Base-by-base conservation (phyloP, 2,797 vertebrate species). In the Limosa lapponica region DNA sequence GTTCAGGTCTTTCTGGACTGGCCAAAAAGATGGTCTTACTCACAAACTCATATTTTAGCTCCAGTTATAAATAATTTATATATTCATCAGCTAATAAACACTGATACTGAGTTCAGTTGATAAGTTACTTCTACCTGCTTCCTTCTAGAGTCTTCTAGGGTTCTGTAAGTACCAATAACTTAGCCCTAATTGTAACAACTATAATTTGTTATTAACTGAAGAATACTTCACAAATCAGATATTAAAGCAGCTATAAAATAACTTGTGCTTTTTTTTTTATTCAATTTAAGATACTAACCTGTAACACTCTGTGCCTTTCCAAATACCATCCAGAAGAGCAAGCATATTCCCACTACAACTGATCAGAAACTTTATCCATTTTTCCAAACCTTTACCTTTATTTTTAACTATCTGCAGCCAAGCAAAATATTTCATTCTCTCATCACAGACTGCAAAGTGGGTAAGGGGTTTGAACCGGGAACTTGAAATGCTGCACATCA, bases 171-270 rank as follows among this genome's bases (percentile, higher is more conserved):
- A 92, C 22, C 51, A 79, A 69, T 82, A 6, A 65, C 41, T 93
- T 69, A 30, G 58, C 51, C 64, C 71, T 84, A 96, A 84, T 93
- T 86, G 61, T 69, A 85, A 77, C 43, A 82, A 41, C 22, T 62
- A 34, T 79, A 58, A 83, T 55, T 94, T 85, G 20, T 74, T 89
- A 82, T 70, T 90, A 87, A 82, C 62, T 65, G 61, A 61, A n/a
- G 89, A 46, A 65, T 18, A 69, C 61, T 86, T 95, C 32, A 88
- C 43, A 89, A 94, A 77, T 75, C 81, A 90, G 36, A 28, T 82
- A 84, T 23, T 79, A 78, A 91, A 93, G 37, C 62, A 88, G 51
- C 41, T 69, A 30, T 82, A 84, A 91, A 85, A 87, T 84, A 90
- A 89, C 62, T 52, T 57, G 17, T 36, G 62, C 36, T 83, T 69